A percentile compares a stretch with the other conserved stretches of the same genome.
Evolutionary conservation across 2,888 invertebrate genomes (phyloP).

Genomic region (Caenorhabditis imperialis): DNA sequence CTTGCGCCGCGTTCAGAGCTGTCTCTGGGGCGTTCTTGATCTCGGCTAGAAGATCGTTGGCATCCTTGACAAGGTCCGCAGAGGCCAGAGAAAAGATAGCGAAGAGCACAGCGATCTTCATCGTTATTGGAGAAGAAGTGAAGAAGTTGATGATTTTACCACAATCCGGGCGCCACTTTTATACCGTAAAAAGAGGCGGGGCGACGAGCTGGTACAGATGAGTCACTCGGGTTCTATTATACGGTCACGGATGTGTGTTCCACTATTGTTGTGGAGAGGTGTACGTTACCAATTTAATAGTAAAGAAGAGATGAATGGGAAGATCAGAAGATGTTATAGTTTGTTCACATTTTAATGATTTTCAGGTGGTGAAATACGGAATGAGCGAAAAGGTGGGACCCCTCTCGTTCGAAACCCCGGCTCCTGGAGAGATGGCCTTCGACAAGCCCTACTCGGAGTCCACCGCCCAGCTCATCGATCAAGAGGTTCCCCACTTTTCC

Average conservation of each 20-base stretch:
- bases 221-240: conserved; percentile 23
- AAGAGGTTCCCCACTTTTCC: conserved; percentile 83
- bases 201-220: background rate
- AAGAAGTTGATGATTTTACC: background rate
- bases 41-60: no score
- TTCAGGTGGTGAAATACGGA: conserved; percentile 91
- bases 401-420: conserved; percentile 94
- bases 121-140: background rate
- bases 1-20: background rate
- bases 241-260: background rate
- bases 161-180: background rate
- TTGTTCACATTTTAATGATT: background rate
- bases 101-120: conserved; percentile 6
- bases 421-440: conserved; percentile 85
- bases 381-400: conserved; percentile 98
- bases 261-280: background rate
- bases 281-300: no score
- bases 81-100: background rate
- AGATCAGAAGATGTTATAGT: background rate
- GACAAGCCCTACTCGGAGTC: conserved; percentile 95
- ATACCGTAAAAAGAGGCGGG: conserved; percentile 6
- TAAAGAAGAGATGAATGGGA: no score
- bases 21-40: background rate
- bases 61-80: no score
- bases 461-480: conserved; percentile 95